Base-by-base conservation (phyloP, 2,888 invertebrate genomes). In the Oxystoma pomonae region DNA sequence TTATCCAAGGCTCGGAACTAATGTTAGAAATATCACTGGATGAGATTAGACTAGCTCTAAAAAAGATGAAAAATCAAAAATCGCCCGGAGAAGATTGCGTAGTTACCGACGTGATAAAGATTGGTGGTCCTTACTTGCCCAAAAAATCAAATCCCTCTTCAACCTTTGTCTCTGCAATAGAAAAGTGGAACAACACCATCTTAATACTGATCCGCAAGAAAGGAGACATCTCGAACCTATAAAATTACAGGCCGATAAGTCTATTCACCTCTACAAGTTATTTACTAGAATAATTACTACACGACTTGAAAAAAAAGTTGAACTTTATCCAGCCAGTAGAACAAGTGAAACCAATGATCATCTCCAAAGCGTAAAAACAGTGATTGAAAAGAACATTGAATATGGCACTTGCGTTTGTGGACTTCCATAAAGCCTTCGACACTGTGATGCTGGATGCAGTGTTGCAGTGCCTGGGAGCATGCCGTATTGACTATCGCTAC, bases 291-390 rank as follows among this genome's bases (percentile, higher is more conserved):
- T 55, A 55, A 55, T 55, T 16, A 55, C 18, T 22, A 65, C 50
- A 50, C 50, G 50, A 55, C 60, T 67, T 12, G 49, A 21, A 17
- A 56, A 49, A 18, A 68, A 68, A n/a, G 58, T 55, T 68, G 49
- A 65, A 67, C 57, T 55, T 17, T 22, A 59, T 65, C 58, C 67
- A 67, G 56, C 65, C 63, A 50, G 16, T 50, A 22, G 69, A 69
- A 56, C 66, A 67, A 57, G 68, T 64, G 56, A 59, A 52, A 67
- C 65, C 9, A 59, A 61, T 18, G 63, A 68, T 55, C 67, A 68
- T 56, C 57, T 68, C 1, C 67, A 66, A 50, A 60, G 51, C 16
- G 56, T 66, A 22, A 65, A 65, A 60, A 64, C 51, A 16, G 20
- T 67, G 55, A 64, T 69, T 20, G 65, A 70, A 61, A 70, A 70